A percentile compares a stretch with the other conserved stretches of the same genome.
Conservation (phyloP, 2,888 invertebrate genomes). For the Chloroclystis v-ata region DNA sequence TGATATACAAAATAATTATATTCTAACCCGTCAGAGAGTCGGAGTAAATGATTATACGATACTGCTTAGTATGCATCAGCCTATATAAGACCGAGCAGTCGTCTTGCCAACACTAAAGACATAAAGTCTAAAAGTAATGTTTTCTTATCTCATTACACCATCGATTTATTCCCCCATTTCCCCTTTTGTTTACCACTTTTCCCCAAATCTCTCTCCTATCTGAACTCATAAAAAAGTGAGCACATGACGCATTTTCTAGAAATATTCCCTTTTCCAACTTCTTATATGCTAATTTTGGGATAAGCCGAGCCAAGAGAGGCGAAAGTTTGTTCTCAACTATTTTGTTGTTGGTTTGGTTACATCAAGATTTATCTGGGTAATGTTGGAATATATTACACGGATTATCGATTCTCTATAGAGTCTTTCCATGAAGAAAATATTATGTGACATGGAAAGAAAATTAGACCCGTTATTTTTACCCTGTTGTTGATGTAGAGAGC, state of each 20-base stretch:
- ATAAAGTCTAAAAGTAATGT: not conserved
- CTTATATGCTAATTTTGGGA: constrained; percentile 61
- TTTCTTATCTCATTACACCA: constrained; percentile 2
- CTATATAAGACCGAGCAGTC: too few species aligned
- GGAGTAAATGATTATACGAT: too few species aligned
- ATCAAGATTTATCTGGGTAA: constrained; percentile 36
- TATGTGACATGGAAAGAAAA: too few species aligned
- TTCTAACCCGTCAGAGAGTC: too few species aligned
- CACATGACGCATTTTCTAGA: constrained; percentile 43
- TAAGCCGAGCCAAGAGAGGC: constrained; percentile 41
- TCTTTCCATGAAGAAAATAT: too few species aligned
- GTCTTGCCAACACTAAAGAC: too few species aligned
- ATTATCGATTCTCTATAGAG: constrained; percentile 1
- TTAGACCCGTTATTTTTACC: too few species aligned
- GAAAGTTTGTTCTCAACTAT: constrained; percentile 50
- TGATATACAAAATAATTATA: too few species aligned
- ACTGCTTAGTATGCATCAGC: too few species aligned
- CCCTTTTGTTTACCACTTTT: constrained; percentile 12
- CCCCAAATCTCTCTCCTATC: constrained; percentile 41
- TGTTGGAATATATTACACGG: constrained; percentile 27
- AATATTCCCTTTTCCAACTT: constrained; percentile 39
- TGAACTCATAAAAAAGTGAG: constrained; percentile 36
- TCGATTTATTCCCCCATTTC: constrained; percentile 11
- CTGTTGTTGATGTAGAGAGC: too few species aligned
- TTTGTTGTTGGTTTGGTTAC: constrained; percentile 42